Percentiles rank a stretch among this genome's conserved stretches.
Conservation (phyloP, 1,140 invertebrate species). For the Trichomalopsis sarcophagae region DNA sequence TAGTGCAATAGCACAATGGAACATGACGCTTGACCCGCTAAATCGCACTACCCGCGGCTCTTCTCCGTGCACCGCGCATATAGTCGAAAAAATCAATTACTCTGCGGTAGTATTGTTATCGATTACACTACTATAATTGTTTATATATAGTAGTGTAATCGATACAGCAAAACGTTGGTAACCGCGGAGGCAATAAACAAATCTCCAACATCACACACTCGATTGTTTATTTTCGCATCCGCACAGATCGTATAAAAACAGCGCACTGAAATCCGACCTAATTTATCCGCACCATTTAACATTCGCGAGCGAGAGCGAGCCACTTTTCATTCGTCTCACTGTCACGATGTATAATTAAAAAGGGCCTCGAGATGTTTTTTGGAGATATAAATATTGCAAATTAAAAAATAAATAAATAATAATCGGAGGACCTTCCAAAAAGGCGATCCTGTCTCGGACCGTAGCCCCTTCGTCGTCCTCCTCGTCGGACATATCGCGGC, state of each 20-base stretch:
- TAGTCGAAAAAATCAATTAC: not conserved
- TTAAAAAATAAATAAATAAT: too few species aligned
- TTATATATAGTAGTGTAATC: too few species aligned
- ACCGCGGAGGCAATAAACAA: not conserved
- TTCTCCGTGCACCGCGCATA: not conserved
- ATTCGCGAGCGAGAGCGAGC: not conserved
- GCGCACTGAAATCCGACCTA: too few species aligned
- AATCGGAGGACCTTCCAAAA: constrained; percentile 65
- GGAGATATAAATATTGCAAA: too few species aligned
- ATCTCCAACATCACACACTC: not conserved
- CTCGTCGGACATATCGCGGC: constrained; percentile 15
- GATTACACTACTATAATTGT: too few species aligned
- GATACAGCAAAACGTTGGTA: not conserved
- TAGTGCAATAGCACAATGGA: not conserved
- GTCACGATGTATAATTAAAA: not conserved
- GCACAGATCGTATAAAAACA: too few species aligned
- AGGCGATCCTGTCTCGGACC: constrained; percentile 66
- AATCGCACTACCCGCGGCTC: not conserved
- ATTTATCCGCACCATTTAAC: too few species aligned
- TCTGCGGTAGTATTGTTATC: not conserved
- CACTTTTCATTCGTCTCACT: not conserved
- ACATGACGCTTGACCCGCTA: not conserved
- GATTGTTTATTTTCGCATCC: too few species aligned
- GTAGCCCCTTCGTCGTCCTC: constrained; percentile 11
- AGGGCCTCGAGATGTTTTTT: too few species aligned